Conservation (phyloP, 2,797 vertebrate species). For the Pterois miles region DNA sequence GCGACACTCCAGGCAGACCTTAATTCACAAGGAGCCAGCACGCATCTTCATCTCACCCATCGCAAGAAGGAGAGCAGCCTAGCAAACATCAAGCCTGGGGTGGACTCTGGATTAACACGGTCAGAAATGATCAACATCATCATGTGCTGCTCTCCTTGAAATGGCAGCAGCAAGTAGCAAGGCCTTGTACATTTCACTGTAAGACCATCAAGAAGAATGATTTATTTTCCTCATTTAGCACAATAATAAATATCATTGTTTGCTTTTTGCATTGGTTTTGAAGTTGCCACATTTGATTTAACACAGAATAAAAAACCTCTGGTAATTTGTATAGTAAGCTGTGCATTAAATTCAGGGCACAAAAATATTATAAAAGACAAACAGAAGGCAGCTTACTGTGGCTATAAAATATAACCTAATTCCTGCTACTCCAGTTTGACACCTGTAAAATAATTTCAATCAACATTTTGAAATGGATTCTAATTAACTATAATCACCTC, state of each 20-base stretch:
- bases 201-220: not conserved
- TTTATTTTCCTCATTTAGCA: not conserved
- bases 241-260: not conserved
- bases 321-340: not conserved
- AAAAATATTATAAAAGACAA: not conserved
- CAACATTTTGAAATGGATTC: not conserved
- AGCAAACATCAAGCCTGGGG: conserved; percentile 37
- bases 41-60: conserved; percentile 37
- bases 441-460: not conserved
- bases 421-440: not conserved
- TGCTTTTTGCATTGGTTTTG: not conserved
- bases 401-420: not conserved
- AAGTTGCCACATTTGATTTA: not conserved
- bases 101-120: conserved; percentile 41
- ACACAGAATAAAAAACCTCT: not conserved
- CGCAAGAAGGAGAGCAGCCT: conserved; percentile 26
- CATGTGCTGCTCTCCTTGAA: conserved; percentile 14
- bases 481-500: not conserved
- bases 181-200: not conserved
- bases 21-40: conserved; percentile 30
- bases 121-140: conserved; percentile 60
- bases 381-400: not conserved
- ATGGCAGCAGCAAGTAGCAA: conserved; percentile 15
- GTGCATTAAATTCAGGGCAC: not conserved
- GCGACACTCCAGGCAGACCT: conserved; percentile 27